Percentiles rank a stretch among this genome's conserved stretches.
These are phyloP conservation scores for Orius laevigatus DNA, from an alignment of 1,140 invertebrate species.

Conservation along the genomic window DNA sequence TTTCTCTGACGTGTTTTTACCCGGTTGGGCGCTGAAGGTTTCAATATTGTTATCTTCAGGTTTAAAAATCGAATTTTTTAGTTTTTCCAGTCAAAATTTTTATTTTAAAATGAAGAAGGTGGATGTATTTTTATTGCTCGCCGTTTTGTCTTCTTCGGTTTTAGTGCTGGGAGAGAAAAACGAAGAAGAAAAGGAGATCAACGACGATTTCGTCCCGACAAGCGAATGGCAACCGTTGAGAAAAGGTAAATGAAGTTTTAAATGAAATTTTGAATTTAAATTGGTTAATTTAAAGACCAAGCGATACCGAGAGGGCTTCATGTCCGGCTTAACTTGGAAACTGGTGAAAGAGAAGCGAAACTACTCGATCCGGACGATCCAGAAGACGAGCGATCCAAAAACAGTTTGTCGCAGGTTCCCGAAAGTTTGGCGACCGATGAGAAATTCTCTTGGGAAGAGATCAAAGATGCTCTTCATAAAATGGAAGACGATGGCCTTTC, in stretches of 20 bases:
- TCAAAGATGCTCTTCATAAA: slow-evolving; percentile 25
- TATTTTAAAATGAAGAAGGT: not conserved
- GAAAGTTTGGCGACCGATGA: not conserved
- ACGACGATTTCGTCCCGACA: slow-evolving; percentile 10
- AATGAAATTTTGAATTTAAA: slow-evolving; percentile 1
- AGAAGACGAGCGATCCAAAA: slow-evolving; percentile 22
- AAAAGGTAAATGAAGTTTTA: slow-evolving; percentile 10
- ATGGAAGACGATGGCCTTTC: slow-evolving; percentile 22
- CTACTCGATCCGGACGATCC: slow-evolving; percentile 37
- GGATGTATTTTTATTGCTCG: not conserved
- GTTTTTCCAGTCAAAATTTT: not conserved
- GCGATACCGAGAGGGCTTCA: slow-evolving; percentile 54
- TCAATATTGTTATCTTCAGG: too few relatives aligned
- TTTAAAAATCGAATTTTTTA: too few relatives aligned
- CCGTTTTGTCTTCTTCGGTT: not conserved
- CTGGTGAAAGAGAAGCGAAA: slow-evolving; percentile 55
- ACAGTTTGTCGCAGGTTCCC: slow-evolving; percentile 1
- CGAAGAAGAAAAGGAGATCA: slow-evolving; percentile 1
- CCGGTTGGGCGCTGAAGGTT: too few relatives aligned
- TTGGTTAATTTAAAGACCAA: slow-evolving; percentile 37
- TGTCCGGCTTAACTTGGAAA: slow-evolving; percentile 54
- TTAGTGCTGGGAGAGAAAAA: not conserved
- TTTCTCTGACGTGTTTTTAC: too few relatives aligned
- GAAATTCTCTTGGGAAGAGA: slow-evolving; percentile 19
- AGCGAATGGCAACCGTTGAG: slow-evolving; percentile 15